Base-by-base conservation (phyloP, 2,888 invertebrate species). In the Polydesmus complanatus region DNA sequence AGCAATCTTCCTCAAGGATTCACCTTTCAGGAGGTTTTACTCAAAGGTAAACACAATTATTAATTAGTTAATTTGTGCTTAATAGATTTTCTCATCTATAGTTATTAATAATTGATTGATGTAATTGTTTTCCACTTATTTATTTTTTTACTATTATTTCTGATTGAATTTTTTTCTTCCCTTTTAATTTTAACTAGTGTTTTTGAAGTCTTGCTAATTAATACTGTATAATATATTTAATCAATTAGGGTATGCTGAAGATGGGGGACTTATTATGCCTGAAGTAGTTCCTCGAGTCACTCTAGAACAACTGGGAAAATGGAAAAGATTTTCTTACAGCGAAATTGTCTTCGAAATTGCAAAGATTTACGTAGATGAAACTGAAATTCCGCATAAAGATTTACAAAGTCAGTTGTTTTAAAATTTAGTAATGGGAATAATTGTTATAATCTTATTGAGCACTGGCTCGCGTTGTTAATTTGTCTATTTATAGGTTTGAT, bases 191-290 rank as follows among this genome's bases (percentile, higher is more conserved):
- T n/a, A n/a, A n/a, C n/a, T n/a, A n/a, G n/a, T n/a, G n/a, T n/a
- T n/a, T n/a, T n/a, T n/a, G n/a, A n/a, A n/a, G n/a, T n/a, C n/a
- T n/a, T n/a, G n/a, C n/a, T n/a, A n/a, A n/a, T n/a, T n/a, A n/a
- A n/a, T n/a, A n/a, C n/a, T n/a, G n/a, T n/a, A n/a, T n/a, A n/a
- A n/a, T n/a, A n/a, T n/a, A n/a, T n/a, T n/a, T n/a, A n/a, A n/a
- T n/a, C n/a, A n/a, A n/a, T n/a, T n/a, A 64, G 76, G 76, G 8
- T 77, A 72, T 66, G 71, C 74, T 3, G 62, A 65, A 23, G 77
- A 77, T 68, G 76, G 76, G 2, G 77, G 77, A 1, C 68, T 77
- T 25, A 69, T 71, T n/a, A 63, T 77, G 25, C 76, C 77, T 22
- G 71, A 73, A 56, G 47, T 22, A 2, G 69, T 75, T 52, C 76